Percentiles rank a stretch among this genome's conserved stretches.
These are phyloP conservation scores for Psittacula derbiana DNA, from an alignment of 2,797 vertebrate genomes.

Conservation along the genomic window DNA sequence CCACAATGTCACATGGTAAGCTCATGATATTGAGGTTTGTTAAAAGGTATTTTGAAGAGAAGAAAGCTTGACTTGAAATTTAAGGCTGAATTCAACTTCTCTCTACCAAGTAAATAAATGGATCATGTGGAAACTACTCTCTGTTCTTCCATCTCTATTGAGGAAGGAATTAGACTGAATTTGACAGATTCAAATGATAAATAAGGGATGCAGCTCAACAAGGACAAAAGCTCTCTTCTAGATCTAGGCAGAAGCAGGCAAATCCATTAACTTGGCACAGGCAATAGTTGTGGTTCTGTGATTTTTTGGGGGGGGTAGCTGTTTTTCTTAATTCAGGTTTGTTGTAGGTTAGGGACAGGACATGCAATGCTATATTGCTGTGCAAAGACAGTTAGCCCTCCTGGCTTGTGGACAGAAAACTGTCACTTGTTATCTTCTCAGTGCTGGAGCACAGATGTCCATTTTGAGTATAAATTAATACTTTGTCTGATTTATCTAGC, in stretches of 20 bases:
- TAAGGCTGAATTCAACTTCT: background rate
- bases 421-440: background rate
- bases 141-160: background rate
- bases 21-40: background rate
- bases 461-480: background rate
- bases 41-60: background rate
- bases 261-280: background rate
- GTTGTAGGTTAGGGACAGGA: background rate
- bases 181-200: background rate
- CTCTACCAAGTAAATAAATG: background rate
- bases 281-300: background rate
- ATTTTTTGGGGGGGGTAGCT: background rate
- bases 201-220: background rate
- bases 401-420: background rate
- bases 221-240: background rate
- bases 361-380: background rate
- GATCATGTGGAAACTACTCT: background rate
- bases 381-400: background rate
- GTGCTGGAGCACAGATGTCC: background rate
- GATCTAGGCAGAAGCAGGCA: background rate
- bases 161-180: background rate
- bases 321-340: background rate
- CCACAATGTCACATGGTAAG: background rate
- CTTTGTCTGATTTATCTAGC: background rate
- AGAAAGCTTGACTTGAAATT: background rate